Evolutionary conservation across 2,797 vertebrate genomes (phyloP).

Genomic region (Yasuhikotakia modesta): DNA sequence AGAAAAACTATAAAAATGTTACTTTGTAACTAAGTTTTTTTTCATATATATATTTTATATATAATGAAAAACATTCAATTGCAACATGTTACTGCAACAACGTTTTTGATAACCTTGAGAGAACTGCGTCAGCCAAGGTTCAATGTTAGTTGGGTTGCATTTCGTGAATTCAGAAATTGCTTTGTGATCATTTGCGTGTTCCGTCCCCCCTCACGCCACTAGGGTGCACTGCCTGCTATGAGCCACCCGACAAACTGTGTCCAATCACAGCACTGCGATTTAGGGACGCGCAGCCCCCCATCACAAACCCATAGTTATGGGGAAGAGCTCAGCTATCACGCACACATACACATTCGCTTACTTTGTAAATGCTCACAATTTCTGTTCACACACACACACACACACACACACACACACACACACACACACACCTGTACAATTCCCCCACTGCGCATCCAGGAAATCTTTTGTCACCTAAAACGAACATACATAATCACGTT

Average conservation of each 20-base stretch:
- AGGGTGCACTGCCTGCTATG: slow-evolving; percentile 76
- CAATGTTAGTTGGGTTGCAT: not conserved
- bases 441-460: slow-evolving; percentile 34
- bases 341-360: slow-evolving; percentile 28
- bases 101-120: too few species aligned
- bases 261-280: slow-evolving; percentile 64
- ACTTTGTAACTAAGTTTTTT: too few species aligned
- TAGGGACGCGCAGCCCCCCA: slow-evolving; percentile 54
- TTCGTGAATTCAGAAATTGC: not conserved
- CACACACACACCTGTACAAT: not conserved
- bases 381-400: slow-evolving; percentile 12
- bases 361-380: slow-evolving; percentile 40
- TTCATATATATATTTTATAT: too few species aligned
- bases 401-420: too few species aligned
- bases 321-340: slow-evolving; percentile 42
- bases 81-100: too few species aligned
- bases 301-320: slow-evolving; percentile 65
- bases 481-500: slow-evolving; percentile 72
- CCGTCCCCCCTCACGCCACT: slow-evolving; percentile 68
- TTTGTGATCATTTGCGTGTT: slow-evolving; percentile 24
- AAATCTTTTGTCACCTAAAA: slow-evolving; percentile 62
- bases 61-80: too few species aligned
- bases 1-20: too few species aligned
- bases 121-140: too few species aligned
- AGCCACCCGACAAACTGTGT: slow-evolving; percentile 42